Evolutionary conservation across 1,140 invertebrate genomes (phyloP).

Genomic region (Cydia splendana): DNA sequence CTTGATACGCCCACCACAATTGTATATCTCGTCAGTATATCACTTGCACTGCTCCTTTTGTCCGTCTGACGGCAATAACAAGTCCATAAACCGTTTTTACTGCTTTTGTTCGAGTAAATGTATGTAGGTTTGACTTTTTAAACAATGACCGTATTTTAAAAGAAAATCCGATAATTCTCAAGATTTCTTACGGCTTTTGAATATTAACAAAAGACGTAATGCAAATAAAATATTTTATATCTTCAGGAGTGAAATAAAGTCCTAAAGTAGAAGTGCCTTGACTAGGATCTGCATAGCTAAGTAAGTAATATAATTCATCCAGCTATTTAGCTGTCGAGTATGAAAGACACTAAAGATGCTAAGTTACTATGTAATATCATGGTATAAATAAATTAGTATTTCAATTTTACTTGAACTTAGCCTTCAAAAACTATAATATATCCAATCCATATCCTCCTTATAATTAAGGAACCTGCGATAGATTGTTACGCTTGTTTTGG

Average conservation of each 20-base stretch:
- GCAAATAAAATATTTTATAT: constrained; percentile 2
- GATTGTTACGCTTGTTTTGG: no score
- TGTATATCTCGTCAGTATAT: constrained; percentile 2
- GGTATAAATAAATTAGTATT: no score
- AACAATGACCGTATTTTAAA: constrained; percentile 75
- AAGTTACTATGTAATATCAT: no score
- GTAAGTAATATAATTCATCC: no score
- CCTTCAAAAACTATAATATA: no score
- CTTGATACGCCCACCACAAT: constrained; percentile 1
- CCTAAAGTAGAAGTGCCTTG: neutral
- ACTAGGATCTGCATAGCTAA: no score
- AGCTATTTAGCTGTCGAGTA: no score
- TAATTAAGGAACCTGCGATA: no score
- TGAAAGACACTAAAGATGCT: no score
- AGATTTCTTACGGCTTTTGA: constrained; percentile 38
- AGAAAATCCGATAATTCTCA: constrained; percentile 62
- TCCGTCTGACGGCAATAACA: constrained; percentile 76
- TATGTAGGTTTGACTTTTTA: constrained; percentile 78
- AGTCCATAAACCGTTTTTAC: constrained; percentile 79
- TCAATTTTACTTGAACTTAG: no score
- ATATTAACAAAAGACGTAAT: constrained; percentile 9
- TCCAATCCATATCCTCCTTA: no score
- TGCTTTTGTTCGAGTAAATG: constrained; percentile 78
- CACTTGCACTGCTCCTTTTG: constrained; percentile 37
- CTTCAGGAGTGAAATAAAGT: neutral